A percentile compares a stretch with the other conserved stretches of the same genome.
These are phyloP conservation scores for Myopa testacea DNA, from an alignment of 2,888 invertebrate genomes.

Conservation along the genomic window DNA sequence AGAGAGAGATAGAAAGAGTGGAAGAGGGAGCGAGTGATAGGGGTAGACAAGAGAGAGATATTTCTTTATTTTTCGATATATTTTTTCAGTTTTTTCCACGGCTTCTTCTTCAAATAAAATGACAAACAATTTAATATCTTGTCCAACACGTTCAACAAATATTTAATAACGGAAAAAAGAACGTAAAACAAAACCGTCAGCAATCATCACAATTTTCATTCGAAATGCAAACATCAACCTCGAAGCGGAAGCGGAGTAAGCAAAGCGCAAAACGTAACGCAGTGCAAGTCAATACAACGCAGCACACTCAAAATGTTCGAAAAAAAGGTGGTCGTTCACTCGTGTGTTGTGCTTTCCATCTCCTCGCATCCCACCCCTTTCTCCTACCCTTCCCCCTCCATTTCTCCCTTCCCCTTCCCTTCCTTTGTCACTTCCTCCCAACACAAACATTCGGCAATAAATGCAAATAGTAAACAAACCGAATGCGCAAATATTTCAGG, in stretches of 20 bases:
- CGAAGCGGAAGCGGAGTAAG: background rate
- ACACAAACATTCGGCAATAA: slow-evolving; percentile 5
- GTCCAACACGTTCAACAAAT: slow-evolving; percentile 28
- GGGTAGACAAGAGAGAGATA: too few relatives aligned
- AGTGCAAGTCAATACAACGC: background rate
- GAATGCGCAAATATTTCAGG: slow-evolving; percentile 27
- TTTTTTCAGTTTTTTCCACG: background rate
- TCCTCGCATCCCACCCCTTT: background rate
- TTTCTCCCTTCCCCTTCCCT: background rate
- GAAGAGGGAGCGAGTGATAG: too few relatives aligned
- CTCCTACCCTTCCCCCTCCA: background rate
- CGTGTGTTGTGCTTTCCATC: background rate
- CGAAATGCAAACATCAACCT: background rate
- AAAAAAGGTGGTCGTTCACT: background rate
- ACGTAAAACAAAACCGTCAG: background rate
- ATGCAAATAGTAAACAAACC: slow-evolving; percentile 22
- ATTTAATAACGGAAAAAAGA: background rate
- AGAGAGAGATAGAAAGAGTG: too few relatives aligned
- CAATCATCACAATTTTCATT: background rate
- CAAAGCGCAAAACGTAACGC: background rate
- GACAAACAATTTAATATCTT: background rate
- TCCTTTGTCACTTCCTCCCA: background rate
- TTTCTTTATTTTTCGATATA: background rate
- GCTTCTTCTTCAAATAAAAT: background rate
- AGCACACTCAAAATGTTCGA: background rate